These are phyloP conservation scores for Kryptolebias ocellatus DNA, from an alignment of 2,797 vertebrate genomes.

Conservation along the genomic window DNA sequence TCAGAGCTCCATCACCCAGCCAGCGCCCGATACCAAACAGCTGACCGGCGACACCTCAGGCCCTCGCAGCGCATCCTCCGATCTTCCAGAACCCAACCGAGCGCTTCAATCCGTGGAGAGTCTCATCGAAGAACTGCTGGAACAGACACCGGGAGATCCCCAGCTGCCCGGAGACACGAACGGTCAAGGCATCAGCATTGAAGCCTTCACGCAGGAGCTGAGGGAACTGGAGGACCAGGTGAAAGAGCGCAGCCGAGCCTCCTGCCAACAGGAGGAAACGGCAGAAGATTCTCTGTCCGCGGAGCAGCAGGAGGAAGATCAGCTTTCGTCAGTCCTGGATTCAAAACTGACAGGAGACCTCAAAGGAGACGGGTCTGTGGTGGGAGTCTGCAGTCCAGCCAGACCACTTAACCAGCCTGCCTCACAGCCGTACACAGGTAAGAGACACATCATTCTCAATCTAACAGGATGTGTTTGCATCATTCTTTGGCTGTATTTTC, in stretches of 20 bases:
- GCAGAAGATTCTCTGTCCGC: slow-evolving; percentile 41
- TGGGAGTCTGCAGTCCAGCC: slow-evolving; percentile 84
- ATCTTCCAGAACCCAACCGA: slow-evolving; percentile 58
- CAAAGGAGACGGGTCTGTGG: slow-evolving; percentile 63
- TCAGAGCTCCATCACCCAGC: slow-evolving; percentile 45
- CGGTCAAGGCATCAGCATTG: slow-evolving; percentile 84
- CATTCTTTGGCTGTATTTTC: not conserved
- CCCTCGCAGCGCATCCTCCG: slow-evolving; percentile 23
- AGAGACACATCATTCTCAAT: slow-evolving; percentile 9
- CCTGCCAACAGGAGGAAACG: slow-evolving; percentile 50
- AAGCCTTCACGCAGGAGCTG: slow-evolving; percentile 90
- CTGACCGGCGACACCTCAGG: slow-evolving; percentile 46
- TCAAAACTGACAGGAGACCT: slow-evolving; percentile 32
- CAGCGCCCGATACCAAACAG: slow-evolving; percentile 35
- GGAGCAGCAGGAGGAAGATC: slow-evolving; percentile 76
- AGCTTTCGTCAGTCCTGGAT: slow-evolving; percentile 65
- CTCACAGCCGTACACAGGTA: slow-evolving; percentile 93
- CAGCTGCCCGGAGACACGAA: slow-evolving; percentile 73
- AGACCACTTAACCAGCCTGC: slow-evolving; percentile 81
- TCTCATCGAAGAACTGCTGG: slow-evolving; percentile 86
- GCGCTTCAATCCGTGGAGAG: slow-evolving; percentile 82
- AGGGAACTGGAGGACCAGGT: slow-evolving; percentile 85
- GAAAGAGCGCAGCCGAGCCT: slow-evolving; percentile 61
- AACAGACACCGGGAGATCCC: slow-evolving; percentile 73
- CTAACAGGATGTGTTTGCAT: too few relatives aligned